These are phyloP conservation scores for Drosophila auraria DNA, from an alignment of 1,140 invertebrate genomes.

Conservation along the genomic window DNA sequence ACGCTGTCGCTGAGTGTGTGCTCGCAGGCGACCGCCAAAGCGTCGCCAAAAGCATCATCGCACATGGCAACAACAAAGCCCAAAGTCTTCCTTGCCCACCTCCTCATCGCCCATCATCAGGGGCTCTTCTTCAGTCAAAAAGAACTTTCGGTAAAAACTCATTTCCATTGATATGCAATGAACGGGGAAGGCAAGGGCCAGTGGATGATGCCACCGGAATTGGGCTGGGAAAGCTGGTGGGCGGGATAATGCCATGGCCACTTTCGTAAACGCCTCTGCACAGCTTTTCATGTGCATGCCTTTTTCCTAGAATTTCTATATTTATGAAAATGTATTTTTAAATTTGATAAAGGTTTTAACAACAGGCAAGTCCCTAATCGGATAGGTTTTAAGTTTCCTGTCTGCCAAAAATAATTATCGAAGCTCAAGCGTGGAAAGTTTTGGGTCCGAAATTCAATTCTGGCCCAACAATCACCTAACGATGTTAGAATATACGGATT, in stretches of 20 bases:
- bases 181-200: conserved; percentile 16
- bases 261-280: background rate
- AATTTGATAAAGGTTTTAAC: background rate
- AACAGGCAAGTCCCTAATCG: too few relatives aligned
- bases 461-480: too few relatives aligned
- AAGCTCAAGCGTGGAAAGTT: background rate
- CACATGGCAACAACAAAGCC: conserved; percentile 44
- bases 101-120: background rate
- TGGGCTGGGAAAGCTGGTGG: conserved; percentile 1
- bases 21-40: conserved; percentile 62
- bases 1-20: conserved; percentile 10
- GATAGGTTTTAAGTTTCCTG: too few relatives aligned
- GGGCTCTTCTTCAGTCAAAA: conserved; percentile 13
- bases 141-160: conserved; percentile 67
- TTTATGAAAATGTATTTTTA: background rate
- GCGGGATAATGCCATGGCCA: background rate
- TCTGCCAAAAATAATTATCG: too few relatives aligned
- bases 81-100: conserved; percentile 1
- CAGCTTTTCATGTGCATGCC: background rate
- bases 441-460: background rate
- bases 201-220: background rate
- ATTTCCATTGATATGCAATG: conserved; percentile 79
- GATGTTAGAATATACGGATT: too few relatives aligned
- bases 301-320: background rate
- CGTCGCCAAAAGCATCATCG: conserved; percentile 75